Base-by-base conservation (phyloP, 1,140 invertebrate species). In the Geopemphigus sp. region DNA sequence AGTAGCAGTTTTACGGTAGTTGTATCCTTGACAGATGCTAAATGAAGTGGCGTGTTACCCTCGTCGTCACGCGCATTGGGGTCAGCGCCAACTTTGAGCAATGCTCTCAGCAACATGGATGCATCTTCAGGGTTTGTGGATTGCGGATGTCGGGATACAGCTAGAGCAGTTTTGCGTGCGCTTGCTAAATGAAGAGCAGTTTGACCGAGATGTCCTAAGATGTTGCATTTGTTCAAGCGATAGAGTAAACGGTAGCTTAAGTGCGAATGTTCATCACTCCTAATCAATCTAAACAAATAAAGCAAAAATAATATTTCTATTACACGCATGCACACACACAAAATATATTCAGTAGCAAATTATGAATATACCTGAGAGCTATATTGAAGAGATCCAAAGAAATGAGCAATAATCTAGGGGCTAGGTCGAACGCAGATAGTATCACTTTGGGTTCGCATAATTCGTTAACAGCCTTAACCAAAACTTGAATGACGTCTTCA, bases 141-240 rank as follows among this genome's bases (percentile, higher is more conserved):
- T 89, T 39, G 92, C 89, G 87, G 93, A 94, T 81, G 91, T 89
- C 56, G 57, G 11, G 74, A 61, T 61, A 88, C 88, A 70, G 90
- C 85, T 81, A 91, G 84, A 6, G 87, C 85, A 14, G 88, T 84
- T 47, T 88, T 87, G 50, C 88, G 85, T 82, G 89, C 90, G 84
- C 93, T 94, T 45, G 93, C 93, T 82, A 97, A 88, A 87, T 97
- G 95, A 70, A 97, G 86, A 11, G 92, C 89, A n/a, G 92, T 92
- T 81, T 90, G 89, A 66, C 92, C 92, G 82, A 91, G 89, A 19
- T 88, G 88, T 66, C 87, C 91, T 84, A 83, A 50, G 82, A 84
- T 63, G 82, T 84, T 82, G 8, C 82, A 80, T 15, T 74, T 80
- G 57, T 84, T 83, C 32, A 84, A 82, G n/a, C 66, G 74, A 57